Evolutionary conservation across 35 echinoderm and acorn worm genomes (phyloP).

Genomic region (Apostichopus japonicus): DNA sequence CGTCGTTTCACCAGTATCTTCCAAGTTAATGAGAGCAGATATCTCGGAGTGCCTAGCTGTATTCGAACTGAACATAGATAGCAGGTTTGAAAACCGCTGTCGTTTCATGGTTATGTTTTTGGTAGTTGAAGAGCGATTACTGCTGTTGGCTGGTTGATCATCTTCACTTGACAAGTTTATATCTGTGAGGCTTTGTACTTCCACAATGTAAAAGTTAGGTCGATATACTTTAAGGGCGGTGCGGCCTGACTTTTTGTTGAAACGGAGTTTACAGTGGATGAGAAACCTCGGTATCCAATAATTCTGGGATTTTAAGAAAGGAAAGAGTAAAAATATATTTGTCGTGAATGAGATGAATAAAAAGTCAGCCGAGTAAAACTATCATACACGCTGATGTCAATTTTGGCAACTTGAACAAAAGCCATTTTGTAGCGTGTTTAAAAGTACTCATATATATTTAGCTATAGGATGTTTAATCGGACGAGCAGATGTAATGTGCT

Average conservation of each 20-base stretch:
- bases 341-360: no score
- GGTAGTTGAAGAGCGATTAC: conserved; percentile 25
- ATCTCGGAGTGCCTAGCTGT: conserved; percentile 73
- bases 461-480: no score
- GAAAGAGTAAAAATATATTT: no score
- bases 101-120: conserved; percentile 66
- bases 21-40: conserved; percentile 78
- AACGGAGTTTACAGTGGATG: conserved; percentile 79
- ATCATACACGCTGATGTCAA: no score
- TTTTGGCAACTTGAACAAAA: no score
- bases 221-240: conserved; percentile 57
- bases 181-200: conserved; percentile 89
- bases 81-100: conserved; percentile 81
- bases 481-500: no score
- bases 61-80: conserved; percentile 95
- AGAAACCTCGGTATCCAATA: conserved; percentile 94
- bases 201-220: conserved; percentile 72
- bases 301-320: conserved; percentile 39
- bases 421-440: no score
- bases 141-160: conserved; percentile 7
- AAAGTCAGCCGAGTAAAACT: no score
- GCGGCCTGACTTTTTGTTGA: conserved; percentile 16
- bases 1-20: conserved; percentile 81
- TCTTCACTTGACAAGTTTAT: conserved; percentile 32
- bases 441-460: no score